Base-by-base conservation (phyloP, 92 coral and sea anemone species). In the Blastomussa wellsi region DNA sequence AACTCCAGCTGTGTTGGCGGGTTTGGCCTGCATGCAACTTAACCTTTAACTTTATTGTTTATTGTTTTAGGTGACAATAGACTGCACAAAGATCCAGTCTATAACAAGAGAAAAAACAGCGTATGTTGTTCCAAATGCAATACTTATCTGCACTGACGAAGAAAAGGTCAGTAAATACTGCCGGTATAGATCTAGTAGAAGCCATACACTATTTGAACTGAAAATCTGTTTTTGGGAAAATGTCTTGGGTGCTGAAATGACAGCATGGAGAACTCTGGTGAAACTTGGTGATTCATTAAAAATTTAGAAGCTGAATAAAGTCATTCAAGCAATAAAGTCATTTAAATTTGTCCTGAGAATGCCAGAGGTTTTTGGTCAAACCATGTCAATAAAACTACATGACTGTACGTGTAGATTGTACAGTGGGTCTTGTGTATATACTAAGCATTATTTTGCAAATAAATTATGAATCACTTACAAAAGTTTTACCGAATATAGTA, bases 61-160 rank as follows among this genome's bases (percentile, higher is more conserved):
- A 3, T 13, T 41, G 33, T 69, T 83, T 38, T 81, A 95, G 98
- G 98, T 96, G 17, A 96, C 95, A 3, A 95, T 96, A 67, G 98
- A 96, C 57, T 94, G 96, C 39, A 88, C 89, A 8, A 94, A 94
- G 48, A 89, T 96, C 24, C 90, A 85, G 82, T 96, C 99, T 2
- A 94, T 96, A 33, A 88, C 96, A 74, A 91, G 98, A 55, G 99
- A 95, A 65, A 96, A 94, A 73, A 96, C 99, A 14, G 99, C 98
- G 0, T 94, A 94, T 77, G 95, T 96, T 79, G 94, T 96, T 24
- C 99, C 99, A 33, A 96, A 96, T 83, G 99, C 99, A 39, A 94
- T 96, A 20, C 97, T 96, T 19, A 88, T 96, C 71, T 89, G 97
- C 55, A 92, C 98, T 4, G 93, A 91, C 35, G 93, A 95, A 51